Evolutionary conservation across 2,113 vertebrate genomes (phyloP).

Genomic region (Pseudopipra pipra): DNA sequence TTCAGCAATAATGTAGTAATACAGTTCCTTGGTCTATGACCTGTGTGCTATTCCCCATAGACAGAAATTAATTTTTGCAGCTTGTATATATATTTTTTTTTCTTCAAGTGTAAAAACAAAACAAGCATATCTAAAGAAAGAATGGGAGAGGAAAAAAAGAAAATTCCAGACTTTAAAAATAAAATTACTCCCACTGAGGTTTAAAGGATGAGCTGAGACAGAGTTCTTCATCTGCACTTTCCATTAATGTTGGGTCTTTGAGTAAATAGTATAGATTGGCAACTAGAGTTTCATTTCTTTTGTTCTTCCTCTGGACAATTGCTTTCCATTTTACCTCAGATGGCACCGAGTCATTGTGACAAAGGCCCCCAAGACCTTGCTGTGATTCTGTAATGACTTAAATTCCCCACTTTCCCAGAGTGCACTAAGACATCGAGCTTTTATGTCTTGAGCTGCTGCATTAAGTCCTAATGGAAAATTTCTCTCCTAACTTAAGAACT

Average conservation of each 20-base stretch:
- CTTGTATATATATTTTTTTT: conserved; percentile 14
- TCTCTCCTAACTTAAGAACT: conserved; percentile 58
- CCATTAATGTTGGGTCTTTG: conserved; percentile 11
- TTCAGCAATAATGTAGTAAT: conserved; percentile 53
- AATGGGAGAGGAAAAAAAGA: not conserved
- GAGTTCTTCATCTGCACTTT: conserved; percentile 16
- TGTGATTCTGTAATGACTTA: conserved; percentile 21
- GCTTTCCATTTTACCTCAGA: conserved; percentile 45
- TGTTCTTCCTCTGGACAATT: conserved; percentile 18
- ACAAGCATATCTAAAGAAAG: conserved; percentile 15
- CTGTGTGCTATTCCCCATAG: conserved; percentile 12
- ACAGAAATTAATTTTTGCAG: not conserved
- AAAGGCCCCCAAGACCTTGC: not conserved
- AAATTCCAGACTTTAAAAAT: conserved; percentile 28
- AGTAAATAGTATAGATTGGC: conserved; percentile 38
- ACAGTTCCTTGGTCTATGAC: conserved; percentile 40
- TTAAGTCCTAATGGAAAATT: conserved; percentile 65
- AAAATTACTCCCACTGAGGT: conserved; percentile 3
- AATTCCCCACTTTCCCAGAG: conserved; percentile 30
- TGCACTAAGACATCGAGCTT: conserved; percentile 35
- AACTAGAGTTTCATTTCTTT: conserved; percentile 7
- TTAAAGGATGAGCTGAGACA: not conserved
- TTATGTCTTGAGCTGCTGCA: conserved; percentile 51
- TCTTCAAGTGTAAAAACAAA: conserved; percentile 28
- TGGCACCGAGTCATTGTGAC: conserved; percentile 11